Evolutionary conservation across 2,888 invertebrate species (phyloP), one percentile per base, ranked within the genome.

Genomic region (Ceramica pisi): DNA sequence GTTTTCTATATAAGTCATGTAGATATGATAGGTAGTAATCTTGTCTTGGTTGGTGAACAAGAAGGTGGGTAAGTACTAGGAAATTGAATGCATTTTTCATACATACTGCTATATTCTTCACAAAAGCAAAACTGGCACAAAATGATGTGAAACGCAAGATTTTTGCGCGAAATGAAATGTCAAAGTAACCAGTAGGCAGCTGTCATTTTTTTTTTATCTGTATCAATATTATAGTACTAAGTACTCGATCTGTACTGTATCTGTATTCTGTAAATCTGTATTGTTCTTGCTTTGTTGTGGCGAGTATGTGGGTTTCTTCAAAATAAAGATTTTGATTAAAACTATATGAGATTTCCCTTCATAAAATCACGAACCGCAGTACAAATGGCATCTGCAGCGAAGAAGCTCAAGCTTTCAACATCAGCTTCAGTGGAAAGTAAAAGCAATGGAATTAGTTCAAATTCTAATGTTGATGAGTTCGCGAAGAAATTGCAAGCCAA

Each of bases 351-450:
- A 79, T 74, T 85, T 65, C 67, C 4, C 38, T 79, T 67, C 48
- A 2, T 69, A 23, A 59, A 35, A 60, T 62, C 70, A 38, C 48
- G 64, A 74, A 77, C 21, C 61, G 57, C 72, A 56, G 56, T 76
- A 55, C 90, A 81, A 90, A 95, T 95, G 95, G 93, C 95, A 79
- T 92, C 94, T 19, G 89, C 90, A 61, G 89, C 94, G 2, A 96
- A 96, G 78, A 95, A 92, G 79, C 71, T 86, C 1, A 95, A 95
- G 79, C 83, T 94, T 38, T 87, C 89, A 9, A 61, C 74, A 35
- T n/a, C 83, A 60, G 70, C 89, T 19, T 59, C 87, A 23, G 63
- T 85, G 21, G 74, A 46, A 31, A 74, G 83, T 26, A 77, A 80
- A 16, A 86, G 56, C 67, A 83, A 74, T 50, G 89, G 88, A 78